phyloP scores from a whole-genome alignment of 2,888 invertebrate genomes.

The Cyclophora punctaria region DNA sequence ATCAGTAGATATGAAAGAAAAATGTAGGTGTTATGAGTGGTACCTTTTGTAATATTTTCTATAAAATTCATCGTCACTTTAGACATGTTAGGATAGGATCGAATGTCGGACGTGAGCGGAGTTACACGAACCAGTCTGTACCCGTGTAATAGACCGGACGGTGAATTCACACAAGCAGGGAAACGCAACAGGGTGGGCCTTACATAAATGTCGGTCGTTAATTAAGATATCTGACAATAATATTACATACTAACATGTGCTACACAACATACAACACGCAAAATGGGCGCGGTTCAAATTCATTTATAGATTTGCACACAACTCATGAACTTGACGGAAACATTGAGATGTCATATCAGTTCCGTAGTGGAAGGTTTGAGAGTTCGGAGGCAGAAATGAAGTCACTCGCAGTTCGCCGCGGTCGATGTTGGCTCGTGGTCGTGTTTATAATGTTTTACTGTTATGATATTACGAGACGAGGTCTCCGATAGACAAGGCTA shows the following conservation, averaged over 20 bases:
- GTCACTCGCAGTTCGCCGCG: conserved; percentile 8
- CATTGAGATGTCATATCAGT: conserved; percentile 7
- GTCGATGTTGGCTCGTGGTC: conserved; percentile 17
- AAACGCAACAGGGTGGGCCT: conserved; percentile 58
- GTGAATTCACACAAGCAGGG: conserved; percentile 30
- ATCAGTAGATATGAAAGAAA: conserved; percentile 5
- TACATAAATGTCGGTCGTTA: conserved; percentile 46
- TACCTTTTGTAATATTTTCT: conserved; percentile 9
- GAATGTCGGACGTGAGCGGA: conserved; percentile 6
- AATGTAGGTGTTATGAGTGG: conserved; percentile 4
- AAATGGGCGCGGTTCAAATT: conserved; percentile 21
- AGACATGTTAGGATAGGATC: conserved; percentile 9
- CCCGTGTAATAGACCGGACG: conserved; percentile 1
- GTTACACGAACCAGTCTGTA: conserved; percentile 3
- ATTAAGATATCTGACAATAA: conserved; percentile 71
- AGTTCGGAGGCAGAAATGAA: conserved; percentile 14
- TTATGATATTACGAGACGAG: conserved; percentile 54
- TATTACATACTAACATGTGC: conserved; percentile 54
- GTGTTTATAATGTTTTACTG: conserved; percentile 63
- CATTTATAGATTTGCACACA: conserved; percentile 8
- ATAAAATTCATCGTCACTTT: conserved; percentile 12
- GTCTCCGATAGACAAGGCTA: conserved; percentile 71
- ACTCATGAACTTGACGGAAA: not conserved
- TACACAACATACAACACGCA: conserved; percentile 21
- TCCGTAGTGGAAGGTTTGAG: conserved; percentile 21